Percentiles rank a stretch among this genome's conserved stretches.
phyloP scores from a whole-genome alignment of 2,888 invertebrate genomes.

The Coleophora flavipennella region DNA sequence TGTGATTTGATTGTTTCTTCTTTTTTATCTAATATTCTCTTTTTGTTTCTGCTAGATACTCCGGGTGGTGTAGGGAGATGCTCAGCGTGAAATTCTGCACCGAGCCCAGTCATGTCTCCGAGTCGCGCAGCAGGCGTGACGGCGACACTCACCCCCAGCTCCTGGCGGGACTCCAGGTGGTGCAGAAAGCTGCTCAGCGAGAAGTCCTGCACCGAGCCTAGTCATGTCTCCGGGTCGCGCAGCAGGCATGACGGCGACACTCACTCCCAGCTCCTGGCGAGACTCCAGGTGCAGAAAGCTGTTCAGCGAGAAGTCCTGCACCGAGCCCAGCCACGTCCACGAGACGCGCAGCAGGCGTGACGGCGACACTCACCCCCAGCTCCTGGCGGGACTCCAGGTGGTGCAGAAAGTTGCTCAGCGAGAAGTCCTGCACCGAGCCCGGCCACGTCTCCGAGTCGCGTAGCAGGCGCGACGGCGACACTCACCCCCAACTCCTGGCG shows the following conservation, averaged over 20 bases:
- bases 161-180: no score
- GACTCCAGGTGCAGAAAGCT: constrained; percentile 73
- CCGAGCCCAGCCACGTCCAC: constrained; percentile 85
- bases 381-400: no score
- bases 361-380: no score
- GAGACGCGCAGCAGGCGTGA: no score
- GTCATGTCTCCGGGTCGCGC: constrained; percentile 75
- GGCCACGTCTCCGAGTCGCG: constrained; percentile 77
- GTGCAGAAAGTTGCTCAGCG: constrained; percentile 84
- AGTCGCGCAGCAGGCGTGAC: constrained; percentile 76
- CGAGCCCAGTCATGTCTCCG: constrained; percentile 78
- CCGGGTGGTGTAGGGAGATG: constrained; percentile 74
- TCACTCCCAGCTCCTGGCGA: no score
- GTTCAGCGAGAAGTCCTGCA: constrained; percentile 88
- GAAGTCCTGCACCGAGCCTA: constrained; percentile 86
- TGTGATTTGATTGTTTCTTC: no score
- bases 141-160: no score
- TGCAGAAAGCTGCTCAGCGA: constrained; percentile 86
- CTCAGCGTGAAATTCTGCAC: constrained; percentile 90
- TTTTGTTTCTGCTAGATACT: no score
- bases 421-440: constrained; percentile 87
- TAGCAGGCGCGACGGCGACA: constrained; percentile 77
- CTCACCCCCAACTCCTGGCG: no score
- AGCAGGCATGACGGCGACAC: constrained; percentile 78
- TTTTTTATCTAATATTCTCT: no score